Percentiles rank a stretch among this genome's conserved stretches.
Evolutionary conservation across 2,888 invertebrate genomes (phyloP).

Genomic region (Cerastis rubricosa): DNA sequence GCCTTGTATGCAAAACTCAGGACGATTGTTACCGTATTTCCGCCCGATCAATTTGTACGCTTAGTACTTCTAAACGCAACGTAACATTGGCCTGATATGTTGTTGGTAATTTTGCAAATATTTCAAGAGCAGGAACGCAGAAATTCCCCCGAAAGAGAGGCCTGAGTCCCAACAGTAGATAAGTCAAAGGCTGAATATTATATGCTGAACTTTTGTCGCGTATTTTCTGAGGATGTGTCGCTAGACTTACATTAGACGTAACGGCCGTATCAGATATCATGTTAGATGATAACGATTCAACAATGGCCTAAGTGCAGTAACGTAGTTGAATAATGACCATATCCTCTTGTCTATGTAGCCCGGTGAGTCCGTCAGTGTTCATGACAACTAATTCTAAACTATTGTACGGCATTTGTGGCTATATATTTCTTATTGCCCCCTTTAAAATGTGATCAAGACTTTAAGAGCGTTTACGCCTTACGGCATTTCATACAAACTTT

Average conservation of each 20-base stretch:
- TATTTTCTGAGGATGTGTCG: constrained; percentile 4
- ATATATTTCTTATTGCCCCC: constrained; percentile 3
- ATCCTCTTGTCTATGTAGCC: constrained; percentile 74
- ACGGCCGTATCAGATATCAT: constrained; percentile 61
- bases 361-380: constrained; percentile 40
- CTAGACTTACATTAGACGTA: constrained; percentile 23
- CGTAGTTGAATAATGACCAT: constrained; percentile 82
- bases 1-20: not conserved
- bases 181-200: not conserved
- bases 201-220: not conserved
- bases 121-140: not conserved
- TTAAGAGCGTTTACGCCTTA: too few species aligned
- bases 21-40: not conserved
- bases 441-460: not conserved
- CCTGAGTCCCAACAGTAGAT: not conserved
- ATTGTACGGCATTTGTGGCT: constrained; percentile 22
- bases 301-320: constrained; percentile 73
- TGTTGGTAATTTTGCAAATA: not conserved
- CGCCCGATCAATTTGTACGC: not conserved
- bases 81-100: not conserved
- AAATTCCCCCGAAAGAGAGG: not conserved
- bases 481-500: too few species aligned
- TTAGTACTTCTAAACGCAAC: not conserved
- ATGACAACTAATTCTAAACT: constrained; percentile 38
- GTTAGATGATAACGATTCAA: constrained; percentile 78